phyloP scores from a whole-genome alignment of 1,140 invertebrate species.

The Globodera rostochiensis region DNA sequence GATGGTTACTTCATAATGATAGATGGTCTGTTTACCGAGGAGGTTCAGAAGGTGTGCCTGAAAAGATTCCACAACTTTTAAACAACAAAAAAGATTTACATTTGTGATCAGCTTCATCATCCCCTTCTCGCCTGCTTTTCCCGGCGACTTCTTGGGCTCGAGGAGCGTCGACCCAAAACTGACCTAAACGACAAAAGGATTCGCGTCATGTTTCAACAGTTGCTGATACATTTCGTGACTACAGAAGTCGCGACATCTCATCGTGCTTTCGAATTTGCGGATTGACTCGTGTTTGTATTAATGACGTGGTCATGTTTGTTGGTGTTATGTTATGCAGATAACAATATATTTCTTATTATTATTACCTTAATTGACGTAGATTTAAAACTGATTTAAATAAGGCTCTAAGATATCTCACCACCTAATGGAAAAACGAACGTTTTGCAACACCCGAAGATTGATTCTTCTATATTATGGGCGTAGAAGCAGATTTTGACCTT shows the following conservation, averaged over 20 bases:
- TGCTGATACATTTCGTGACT: neutral
- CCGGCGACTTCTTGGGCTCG: neutral
- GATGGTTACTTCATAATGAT: too few species aligned
- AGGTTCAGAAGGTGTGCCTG: neutral
- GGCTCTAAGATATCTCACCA: too few species aligned
- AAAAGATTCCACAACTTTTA: neutral
- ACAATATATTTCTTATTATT: too few species aligned
- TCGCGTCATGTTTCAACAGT: neutral
- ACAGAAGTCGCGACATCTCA: neutral
- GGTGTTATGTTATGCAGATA: too few species aligned
- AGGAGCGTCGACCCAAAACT: neutral
- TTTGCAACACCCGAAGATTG: too few species aligned
- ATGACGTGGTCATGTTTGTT: neutral
- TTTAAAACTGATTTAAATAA: too few species aligned
- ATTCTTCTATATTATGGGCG: too few species aligned
- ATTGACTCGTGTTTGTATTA: neutral
- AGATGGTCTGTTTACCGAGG: too few species aligned
- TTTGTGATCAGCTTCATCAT: neutral
- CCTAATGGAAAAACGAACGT: too few species aligned
- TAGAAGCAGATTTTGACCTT: too few species aligned
- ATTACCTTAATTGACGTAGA: too few species aligned
- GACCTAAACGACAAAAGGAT: neutral
- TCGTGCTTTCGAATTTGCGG: neutral
- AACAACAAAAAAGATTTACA: neutral
- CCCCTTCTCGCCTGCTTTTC: neutral